Conservation (phyloP, 1,140 invertebrate species). For the Cyclargus thomasi region DNA sequence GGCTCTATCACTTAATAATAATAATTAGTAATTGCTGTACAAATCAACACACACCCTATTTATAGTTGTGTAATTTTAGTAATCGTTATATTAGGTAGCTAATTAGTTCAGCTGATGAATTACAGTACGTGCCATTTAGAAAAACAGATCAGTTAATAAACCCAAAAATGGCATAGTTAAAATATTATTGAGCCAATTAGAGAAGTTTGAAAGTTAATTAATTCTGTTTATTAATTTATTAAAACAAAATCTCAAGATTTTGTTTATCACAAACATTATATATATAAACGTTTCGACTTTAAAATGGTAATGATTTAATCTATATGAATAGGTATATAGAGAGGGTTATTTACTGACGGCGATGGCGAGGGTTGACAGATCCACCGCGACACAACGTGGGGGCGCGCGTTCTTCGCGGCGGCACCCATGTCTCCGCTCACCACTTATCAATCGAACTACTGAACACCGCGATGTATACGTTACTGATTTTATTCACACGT, state of each 20-base stretch:
- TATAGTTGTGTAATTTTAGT: not conserved
- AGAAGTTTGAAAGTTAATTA: no score
- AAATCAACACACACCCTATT: not conserved
- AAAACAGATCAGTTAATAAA: no score
- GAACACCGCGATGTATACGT: constrained; percentile 46
- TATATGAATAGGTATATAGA: not conserved
- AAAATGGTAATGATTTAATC: not conserved
- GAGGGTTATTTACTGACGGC: constrained; percentile 47
- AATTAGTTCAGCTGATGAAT: no score
- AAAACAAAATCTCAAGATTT: no score
- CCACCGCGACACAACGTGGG: constrained; percentile 63
- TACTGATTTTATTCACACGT: constrained; percentile 60
- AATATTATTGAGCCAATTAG: no score
- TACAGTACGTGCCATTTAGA: no score
- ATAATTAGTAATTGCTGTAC: not conserved
- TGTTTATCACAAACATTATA: no score
- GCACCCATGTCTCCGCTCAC: constrained; percentile 55
- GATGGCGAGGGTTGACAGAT: constrained; percentile 55
- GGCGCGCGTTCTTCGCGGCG: constrained; percentile 60
- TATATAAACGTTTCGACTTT: not conserved
- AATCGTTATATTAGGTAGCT: not conserved
- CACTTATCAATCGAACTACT: constrained; percentile 54
- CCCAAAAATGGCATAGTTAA: no score
- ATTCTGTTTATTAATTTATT: no score
- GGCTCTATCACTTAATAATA: not conserved